These are phyloP conservation scores for Stomatorhinus walkeri DNA, from an alignment of 2,797 vertebrate species.

Conservation along the genomic window DNA sequence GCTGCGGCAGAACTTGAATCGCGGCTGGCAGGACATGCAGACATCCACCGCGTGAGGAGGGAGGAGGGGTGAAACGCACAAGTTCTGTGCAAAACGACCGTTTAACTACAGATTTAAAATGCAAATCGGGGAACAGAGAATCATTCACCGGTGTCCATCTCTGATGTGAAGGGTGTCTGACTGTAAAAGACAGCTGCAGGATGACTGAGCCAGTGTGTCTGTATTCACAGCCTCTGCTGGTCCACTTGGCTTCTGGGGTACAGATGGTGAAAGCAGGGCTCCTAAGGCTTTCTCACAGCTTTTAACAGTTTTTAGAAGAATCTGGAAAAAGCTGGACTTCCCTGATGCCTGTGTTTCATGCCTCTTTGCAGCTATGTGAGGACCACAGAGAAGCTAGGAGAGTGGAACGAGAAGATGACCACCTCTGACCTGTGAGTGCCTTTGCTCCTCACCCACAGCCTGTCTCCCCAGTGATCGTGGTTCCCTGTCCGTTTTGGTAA, in stretches of 20 bases:
- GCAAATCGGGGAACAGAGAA: not conserved
- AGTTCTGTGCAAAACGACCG: not conserved
- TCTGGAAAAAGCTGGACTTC: not conserved
- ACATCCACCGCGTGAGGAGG: conserved; percentile 76
- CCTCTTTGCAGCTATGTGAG: conserved; percentile 68
- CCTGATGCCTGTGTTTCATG: not conserved
- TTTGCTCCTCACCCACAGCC: not conserved
- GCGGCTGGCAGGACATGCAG: conserved; percentile 89
- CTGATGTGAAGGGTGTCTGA: not conserved
- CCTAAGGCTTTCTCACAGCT: not conserved
- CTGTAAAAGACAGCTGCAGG: not conserved
- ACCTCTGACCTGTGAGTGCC: conserved; percentile 72
- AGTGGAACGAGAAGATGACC: conserved; percentile 74
- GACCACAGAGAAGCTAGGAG: conserved; percentile 73
- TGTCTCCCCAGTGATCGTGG: not conserved
- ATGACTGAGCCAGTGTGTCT: not conserved
- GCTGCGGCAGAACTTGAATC: conserved; percentile 79
- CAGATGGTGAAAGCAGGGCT: not conserved
- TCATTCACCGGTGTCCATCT: not conserved
- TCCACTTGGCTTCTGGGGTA: not conserved
- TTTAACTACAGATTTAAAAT: not conserved
- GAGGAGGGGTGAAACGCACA: not conserved
- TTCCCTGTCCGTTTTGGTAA: not conserved
- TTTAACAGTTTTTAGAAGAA: not conserved
- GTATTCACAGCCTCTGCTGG: not conserved